Percentiles rank a stretch among this genome's conserved stretches.
These are phyloP conservation scores for Vollenhovia emeryi DNA, from an alignment of 1,140 invertebrate species.

Conservation along the genomic window DNA sequence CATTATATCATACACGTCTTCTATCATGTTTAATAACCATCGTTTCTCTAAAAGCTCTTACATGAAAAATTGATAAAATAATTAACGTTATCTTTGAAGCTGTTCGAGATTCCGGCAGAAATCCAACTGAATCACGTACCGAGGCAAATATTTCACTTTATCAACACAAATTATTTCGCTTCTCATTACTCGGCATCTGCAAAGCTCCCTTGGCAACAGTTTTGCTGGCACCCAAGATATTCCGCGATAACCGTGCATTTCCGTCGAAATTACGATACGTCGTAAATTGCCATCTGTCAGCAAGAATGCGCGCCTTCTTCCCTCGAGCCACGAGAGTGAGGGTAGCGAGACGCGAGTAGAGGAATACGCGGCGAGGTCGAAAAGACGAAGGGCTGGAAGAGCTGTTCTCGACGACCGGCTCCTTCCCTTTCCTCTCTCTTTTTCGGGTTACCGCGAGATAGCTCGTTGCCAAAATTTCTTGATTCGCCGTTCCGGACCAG, in stretches of 20 bases:
- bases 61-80: neutral
- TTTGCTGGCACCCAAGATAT: constrained; percentile 48
- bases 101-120: neutral
- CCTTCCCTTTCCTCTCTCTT: neutral
- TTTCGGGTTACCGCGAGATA: constrained; percentile 44
- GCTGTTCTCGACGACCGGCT: constrained; percentile 11
- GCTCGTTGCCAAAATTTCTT: constrained; percentile 66
- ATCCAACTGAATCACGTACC: neutral
- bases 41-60: too few relatives aligned
- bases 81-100: neutral
- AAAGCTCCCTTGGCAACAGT: constrained; percentile 36
- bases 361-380: neutral
- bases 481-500: constrained; percentile 54
- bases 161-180: constrained; percentile 37
- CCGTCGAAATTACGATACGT: constrained; percentile 56
- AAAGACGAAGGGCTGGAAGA: constrained; percentile 23
- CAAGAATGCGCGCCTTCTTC: constrained; percentile 29
- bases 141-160: constrained; percentile 49
- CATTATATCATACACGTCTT: neutral
- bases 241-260: constrained; percentile 44
- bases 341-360: constrained; percentile 5
- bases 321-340: neutral
- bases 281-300: constrained; percentile 54
- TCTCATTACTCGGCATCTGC: constrained; percentile 28
- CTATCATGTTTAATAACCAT: neutral